Evolutionary conservation across 2,797 vertebrate genomes (phyloP), one percentile per base, ranked within the genome.

Genomic region (Myiothlypis chrysogaster): DNA sequence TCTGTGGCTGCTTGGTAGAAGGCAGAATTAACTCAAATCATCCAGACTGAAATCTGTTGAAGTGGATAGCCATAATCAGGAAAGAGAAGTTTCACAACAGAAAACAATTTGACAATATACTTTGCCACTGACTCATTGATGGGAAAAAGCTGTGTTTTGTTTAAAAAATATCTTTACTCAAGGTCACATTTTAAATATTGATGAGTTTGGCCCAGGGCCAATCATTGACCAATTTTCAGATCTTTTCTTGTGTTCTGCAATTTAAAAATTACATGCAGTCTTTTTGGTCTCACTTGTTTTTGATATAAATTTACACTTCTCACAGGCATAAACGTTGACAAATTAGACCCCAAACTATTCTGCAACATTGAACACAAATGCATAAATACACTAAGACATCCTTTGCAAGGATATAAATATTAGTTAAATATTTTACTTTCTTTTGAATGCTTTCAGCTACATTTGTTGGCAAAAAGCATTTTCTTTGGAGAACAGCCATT

Each of bases 381-480:
- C 4, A 44, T 37, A 55, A 11, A 44, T 46, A 39, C 2, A 1
- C 8, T 44, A 78, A 77, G 41, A 60, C 2, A 81, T 55, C 22
- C 18, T 91, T 37, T 71, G 41, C 57, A 46, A 87, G 32, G 3
- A 71, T 18, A 55, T 20, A 94, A 87, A 46, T 14, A 52, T 37
- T 43, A 77, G 30, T 22, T 59, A 83, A 89, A 81, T 53, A 64
- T 83, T 95, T 66, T 25, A 73, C 18, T 83, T 65, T 17, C 3
- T n/a, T 91, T 81, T 93, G 44, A 91, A 80, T 53, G 28, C 34
- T 93, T 87, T 87, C 60, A 73, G 37, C 87, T 83, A 60, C 32
- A 89, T 64, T 19, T 66, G 28, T 43, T 50, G 41, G 37, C 47
- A 90, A 41, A 75, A 71, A 52, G 41, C 4, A 41, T 30, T 66